Evolutionary conservation across 2,113 vertebrate genomes (phyloP).

Genomic region (Microcebus griseorufus): DNA sequence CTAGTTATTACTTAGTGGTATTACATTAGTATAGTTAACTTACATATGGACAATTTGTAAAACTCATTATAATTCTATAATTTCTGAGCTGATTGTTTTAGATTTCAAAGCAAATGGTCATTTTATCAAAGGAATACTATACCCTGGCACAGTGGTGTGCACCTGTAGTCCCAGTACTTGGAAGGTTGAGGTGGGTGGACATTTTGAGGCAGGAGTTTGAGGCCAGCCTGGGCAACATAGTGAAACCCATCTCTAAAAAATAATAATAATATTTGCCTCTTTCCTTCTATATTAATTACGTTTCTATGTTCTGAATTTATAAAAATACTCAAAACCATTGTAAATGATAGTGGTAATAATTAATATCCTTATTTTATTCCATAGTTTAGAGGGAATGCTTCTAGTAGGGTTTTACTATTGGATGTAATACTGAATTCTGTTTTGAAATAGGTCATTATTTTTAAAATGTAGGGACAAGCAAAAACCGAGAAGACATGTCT

Average conservation of each 20-base stretch:
- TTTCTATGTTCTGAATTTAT: not conserved
- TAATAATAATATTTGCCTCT: not conserved
- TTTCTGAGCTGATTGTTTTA: not conserved
- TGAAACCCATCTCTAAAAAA: no score
- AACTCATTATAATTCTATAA: not conserved
- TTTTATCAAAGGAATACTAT: not conserved
- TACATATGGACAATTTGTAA: conserved; percentile 2
- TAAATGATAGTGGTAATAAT: not conserved
- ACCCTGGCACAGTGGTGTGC: no score
- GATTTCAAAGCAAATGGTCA: not conserved
- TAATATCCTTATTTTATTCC: not conserved
- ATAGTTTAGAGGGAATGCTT: not conserved
- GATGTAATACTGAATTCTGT: not conserved
- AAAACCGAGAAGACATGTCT: not conserved
- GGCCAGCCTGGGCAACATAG: no score
- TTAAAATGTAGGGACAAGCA: not conserved
- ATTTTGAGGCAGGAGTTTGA: no score
- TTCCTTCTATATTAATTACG: not conserved
- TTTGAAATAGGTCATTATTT: conserved; percentile 15
- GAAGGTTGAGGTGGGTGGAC: no score
- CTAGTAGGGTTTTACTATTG: not conserved
- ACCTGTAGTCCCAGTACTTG: no score
- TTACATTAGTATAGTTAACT: conserved; percentile 11
- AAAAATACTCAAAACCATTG: not conserved
- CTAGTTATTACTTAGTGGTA: not conserved